These are phyloP conservation scores for Eretmochelys imbricata DNA, from an alignment of 2,113 vertebrate genomes.

Conservation along the genomic window DNA sequence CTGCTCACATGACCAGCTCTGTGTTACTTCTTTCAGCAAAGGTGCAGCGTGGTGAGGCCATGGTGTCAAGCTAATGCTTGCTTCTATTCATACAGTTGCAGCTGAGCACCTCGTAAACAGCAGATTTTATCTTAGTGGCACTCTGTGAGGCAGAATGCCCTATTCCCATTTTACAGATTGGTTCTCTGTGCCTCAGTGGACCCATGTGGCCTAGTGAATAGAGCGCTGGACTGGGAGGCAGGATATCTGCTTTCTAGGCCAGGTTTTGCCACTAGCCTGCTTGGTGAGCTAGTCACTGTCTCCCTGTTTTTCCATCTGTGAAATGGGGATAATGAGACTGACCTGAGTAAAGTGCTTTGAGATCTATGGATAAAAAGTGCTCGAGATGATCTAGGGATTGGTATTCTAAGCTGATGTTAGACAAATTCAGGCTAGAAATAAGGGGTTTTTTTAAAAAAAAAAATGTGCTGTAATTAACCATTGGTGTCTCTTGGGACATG, in stretches of 20 bases:
- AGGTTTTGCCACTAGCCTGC: neutral
- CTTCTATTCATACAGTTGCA: neutral
- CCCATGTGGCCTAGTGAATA: neutral
- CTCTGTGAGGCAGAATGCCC: neutral
- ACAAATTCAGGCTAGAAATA: neutral
- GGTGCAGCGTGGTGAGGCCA: neutral
- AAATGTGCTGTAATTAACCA: neutral
- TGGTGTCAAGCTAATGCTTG: neutral
- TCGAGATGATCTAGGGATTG: neutral
- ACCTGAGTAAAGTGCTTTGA: neutral
- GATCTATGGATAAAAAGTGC: neutral
- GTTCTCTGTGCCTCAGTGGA: neutral
- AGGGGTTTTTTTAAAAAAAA: neutral
- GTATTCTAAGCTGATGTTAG: neutral
- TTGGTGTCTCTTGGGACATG: neutral
- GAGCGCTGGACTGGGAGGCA: neutral
- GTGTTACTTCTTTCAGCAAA: neutral
- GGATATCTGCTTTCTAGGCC: neutral
- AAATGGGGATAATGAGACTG: neutral
- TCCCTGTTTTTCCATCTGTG: neutral
- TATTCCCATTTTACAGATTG: neutral
- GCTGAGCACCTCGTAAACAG: neutral
- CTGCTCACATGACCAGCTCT: neutral
- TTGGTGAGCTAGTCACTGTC: neutral
- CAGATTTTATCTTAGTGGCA: neutral